A percentile compares a stretch with the other conserved stretches of the same genome.
phyloP scores from a whole-genome alignment of 1,140 invertebrate species.

The Sinella curviseta region DNA sequence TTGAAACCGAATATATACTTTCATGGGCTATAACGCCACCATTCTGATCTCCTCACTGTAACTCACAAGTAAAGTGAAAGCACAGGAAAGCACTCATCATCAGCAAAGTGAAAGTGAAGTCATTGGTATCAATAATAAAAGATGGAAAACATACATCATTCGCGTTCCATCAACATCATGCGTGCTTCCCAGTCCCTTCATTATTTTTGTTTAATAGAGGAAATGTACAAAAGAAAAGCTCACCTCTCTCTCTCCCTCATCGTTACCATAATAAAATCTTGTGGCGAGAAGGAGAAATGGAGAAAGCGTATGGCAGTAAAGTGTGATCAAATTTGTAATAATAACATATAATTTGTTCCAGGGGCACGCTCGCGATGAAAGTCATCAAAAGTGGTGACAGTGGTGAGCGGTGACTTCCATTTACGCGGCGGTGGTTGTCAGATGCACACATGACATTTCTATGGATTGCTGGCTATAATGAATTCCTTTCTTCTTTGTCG shows the following conservation, averaged over 20 bases:
- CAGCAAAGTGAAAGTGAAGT: neutral
- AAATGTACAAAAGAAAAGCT: neutral
- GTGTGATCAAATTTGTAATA: neutral
- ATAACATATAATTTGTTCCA: neutral
- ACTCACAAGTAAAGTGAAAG: neutral
- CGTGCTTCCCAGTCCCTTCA: neutral
- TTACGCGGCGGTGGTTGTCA: neutral
- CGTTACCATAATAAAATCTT: neutral
- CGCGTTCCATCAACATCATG: neutral
- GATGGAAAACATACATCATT: neutral
- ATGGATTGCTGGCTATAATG: neutral
- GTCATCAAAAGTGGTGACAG: neutral
- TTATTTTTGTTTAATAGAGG: neutral
- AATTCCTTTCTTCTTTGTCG: neutral
- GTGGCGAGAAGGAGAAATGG: too few relatives aligned
- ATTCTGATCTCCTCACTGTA: too few relatives aligned
- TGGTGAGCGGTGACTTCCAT: neutral
- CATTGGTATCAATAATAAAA: constrained; percentile 12
- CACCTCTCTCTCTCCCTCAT: neutral
- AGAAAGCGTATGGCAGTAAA: neutral
- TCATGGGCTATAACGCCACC: too few relatives aligned
- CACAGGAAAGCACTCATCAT: neutral
- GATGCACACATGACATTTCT: neutral
- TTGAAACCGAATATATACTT: neutral
- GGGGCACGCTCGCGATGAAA: neutral